phyloP scores from a whole-genome alignment of 2,797 vertebrate genomes.

The Onychomys arenicola region DNA sequence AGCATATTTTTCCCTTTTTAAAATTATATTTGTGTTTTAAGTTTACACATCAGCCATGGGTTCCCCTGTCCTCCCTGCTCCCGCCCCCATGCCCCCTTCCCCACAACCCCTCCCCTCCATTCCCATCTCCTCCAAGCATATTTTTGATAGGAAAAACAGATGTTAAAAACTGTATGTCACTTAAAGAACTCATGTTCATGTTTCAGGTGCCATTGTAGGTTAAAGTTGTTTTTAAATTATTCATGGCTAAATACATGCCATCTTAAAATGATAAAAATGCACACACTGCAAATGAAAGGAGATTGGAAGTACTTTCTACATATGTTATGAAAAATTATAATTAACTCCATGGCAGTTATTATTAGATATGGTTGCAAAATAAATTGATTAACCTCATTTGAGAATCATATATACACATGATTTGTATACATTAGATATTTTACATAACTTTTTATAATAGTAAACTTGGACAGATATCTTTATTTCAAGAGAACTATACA shows the following conservation, averaged over 20 bases:
- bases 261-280: not conserved
- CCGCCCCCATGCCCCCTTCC: too few relatives aligned
- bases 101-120: too few relatives aligned
- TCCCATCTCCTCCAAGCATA: too few relatives aligned
- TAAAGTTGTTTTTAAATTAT: not conserved
- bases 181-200: not conserved
- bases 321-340: not conserved
- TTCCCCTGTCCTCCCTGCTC: too few relatives aligned
- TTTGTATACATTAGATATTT: not conserved
- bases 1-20: not conserved
- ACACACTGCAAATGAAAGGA: not conserved
- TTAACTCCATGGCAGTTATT: not conserved
- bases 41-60: too few relatives aligned
- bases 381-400: not conserved
- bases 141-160: conserved; percentile 28
- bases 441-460: not conserved
- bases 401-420: not conserved
- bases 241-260: not conserved
- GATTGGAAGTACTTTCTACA: not conserved
- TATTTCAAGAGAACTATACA: not conserved
- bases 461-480: not conserved
- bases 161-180: not conserved
- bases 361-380: not conserved
- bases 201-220: not conserved
- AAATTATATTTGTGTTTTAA: too few relatives aligned